Base-by-base conservation (phyloP, 1,140 invertebrate species). In the Caerostris extrusa region DNA sequence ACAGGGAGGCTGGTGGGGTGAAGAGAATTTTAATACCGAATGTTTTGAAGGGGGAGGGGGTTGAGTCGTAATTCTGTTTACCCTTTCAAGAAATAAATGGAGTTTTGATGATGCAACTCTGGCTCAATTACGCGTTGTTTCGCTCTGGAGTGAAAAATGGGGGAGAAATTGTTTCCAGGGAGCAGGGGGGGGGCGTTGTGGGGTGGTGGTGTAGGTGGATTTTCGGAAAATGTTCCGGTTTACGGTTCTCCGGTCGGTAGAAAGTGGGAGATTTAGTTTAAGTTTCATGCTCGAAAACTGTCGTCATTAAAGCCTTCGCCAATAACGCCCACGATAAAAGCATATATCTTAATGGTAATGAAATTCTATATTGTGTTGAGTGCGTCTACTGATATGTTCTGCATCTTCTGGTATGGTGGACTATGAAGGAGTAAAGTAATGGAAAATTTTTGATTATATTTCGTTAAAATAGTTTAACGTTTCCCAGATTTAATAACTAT, bases 71-170 rank as follows among this genome's bases (percentile, higher is more conserved):
- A 12, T 77, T 77, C 69, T 71, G 69, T 77, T 77, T n/a, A n/a
- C n/a, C n/a, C n/a, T n/a, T n/a, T n/a, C n/a, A n/a, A n/a, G n/a
- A n/a, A 83, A 83, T 83, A 83, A 83, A 83, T 83, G 82, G 82
- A n/a, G 55, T 56, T 83, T 83, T 57, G 82, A 83, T 83, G 82
- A 83, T 83, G 82, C 82, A 56, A 83, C 82, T 83, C 82, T 14
- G 14, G 53, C 82, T 56, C 53, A 83, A 83, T 83, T 83, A 83
- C 56, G 14, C 17, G 56, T 83, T 55, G 82, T 83, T 58, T 83
- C 53, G 69, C 69, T 77, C 69, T 77, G 10, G 50, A 77, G 69
- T 77, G 69, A 77, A 77, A 77, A 77, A 53, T 50, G 69, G 69
- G 69, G 50, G 34, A 50, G 69, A 77, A 34, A 77, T 77, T 77